These are phyloP conservation scores for Nycticorax nycticorax DNA, from an alignment of 2,113 vertebrate species.

Conservation along the genomic window DNA sequence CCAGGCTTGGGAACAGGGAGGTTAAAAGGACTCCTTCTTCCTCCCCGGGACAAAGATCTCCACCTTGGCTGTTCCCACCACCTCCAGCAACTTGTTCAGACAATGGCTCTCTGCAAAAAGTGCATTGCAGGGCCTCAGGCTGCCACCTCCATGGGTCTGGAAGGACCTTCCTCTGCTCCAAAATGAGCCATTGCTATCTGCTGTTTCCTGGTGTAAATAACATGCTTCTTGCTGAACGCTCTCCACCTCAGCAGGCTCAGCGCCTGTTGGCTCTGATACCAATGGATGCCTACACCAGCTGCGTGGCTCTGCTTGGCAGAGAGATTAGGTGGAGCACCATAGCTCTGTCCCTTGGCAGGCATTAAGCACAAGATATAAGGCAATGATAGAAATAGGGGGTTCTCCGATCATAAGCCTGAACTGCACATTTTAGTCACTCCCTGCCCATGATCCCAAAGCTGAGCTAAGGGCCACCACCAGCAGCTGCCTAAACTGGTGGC, in stretches of 20 bases:
- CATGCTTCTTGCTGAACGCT: neutral
- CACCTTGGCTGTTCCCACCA: neutral
- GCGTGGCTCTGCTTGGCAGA: fast-evolving
- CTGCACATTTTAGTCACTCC: neutral
- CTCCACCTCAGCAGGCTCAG: neutral
- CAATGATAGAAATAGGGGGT: neutral
- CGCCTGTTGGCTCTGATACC: neutral
- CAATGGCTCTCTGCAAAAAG: neutral
- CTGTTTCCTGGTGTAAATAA: neutral
- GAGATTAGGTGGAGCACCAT: neutral
- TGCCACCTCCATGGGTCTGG: neutral
- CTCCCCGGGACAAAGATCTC: neutral
- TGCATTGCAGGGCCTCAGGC: neutral
- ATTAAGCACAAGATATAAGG: fast-evolving
- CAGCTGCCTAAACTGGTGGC: neutral
- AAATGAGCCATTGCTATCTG: neutral
- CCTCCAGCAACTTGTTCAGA: fast-evolving
- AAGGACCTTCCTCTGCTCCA: neutral
- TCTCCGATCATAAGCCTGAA: neutral
- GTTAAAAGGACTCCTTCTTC: slow-evolving; percentile 6
- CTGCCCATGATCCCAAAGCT: fast-evolving
- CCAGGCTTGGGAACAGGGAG: neutral
- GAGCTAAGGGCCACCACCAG: neutral
- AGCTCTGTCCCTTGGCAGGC: no score
- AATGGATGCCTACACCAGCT: fast-evolving